Percentiles rank a stretch among this genome's conserved stretches.
These are phyloP conservation scores for Xiphophorus maculatus DNA, from an alignment of 2,113 vertebrate genomes.

Conservation along the genomic window DNA sequence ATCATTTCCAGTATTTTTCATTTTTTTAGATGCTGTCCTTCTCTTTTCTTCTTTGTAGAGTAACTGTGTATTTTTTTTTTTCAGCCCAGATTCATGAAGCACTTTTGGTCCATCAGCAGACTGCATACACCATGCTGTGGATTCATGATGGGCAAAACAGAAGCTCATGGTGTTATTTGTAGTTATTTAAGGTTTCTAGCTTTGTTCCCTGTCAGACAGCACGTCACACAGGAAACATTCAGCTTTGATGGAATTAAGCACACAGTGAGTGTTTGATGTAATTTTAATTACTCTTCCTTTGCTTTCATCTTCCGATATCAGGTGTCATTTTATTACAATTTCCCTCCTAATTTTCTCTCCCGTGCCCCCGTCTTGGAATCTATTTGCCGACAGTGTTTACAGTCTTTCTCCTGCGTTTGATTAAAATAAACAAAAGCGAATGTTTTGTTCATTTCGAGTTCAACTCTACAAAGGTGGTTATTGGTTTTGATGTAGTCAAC, in stretches of 20 bases:
- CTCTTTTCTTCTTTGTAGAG: neutral
- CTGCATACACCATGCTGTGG: neutral
- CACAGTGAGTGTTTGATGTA: neutral
- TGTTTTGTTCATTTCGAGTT: conserved; percentile 10
- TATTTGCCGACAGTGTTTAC: neutral
- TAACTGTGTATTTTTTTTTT: neutral
- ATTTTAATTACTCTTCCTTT: neutral
- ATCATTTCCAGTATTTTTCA: neutral
- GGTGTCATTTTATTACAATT: neutral
- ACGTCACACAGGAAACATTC: neutral
- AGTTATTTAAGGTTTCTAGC: neutral
- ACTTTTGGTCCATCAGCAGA: neutral
- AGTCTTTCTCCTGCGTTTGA: neutral
- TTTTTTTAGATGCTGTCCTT: neutral
- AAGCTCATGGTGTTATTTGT: neutral
- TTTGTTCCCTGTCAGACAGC: neutral
- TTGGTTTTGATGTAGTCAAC: conserved; percentile 5
- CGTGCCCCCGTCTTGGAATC: neutral
- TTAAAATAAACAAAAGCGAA: neutral
- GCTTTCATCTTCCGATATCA: neutral
- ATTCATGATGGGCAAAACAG: neutral
- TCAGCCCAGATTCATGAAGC: neutral
- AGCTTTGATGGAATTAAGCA: conserved; percentile 8
- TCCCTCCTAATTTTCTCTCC: neutral
- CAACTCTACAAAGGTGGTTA: neutral